Percentiles rank a stretch among this genome's conserved stretches.
Evolutionary conservation across 2,797 vertebrate species (phyloP).

Genomic region (Eremophila alpestris): DNA sequence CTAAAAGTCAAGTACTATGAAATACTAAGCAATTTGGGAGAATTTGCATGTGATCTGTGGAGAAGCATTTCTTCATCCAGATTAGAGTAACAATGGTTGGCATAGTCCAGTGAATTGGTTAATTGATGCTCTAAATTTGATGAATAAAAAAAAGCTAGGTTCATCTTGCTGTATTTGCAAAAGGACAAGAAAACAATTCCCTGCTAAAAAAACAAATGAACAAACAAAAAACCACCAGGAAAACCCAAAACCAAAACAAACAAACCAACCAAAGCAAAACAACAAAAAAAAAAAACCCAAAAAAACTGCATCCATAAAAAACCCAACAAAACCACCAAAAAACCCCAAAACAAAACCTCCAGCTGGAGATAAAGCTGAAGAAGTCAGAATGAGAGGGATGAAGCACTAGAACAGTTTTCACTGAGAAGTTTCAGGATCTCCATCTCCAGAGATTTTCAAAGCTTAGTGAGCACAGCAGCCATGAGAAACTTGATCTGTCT

Average conservation of each 20-base stretch:
- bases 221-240: not conserved
- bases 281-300: no score
- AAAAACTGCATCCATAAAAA: no score
- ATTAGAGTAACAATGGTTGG: not conserved
- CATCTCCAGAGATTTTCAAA: not conserved
- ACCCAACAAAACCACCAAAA: no score
- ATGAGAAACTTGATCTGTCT: not conserved
- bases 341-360: not conserved
- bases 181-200: not conserved
- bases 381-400: not conserved
- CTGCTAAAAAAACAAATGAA: not conserved
- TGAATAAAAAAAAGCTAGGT: not conserved
- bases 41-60: not conserved
- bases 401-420: not conserved
- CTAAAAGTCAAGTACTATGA: not conserved
- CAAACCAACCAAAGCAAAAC: not conserved
- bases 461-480: not conserved
- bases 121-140: not conserved
- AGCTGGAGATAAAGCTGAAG: not conserved
- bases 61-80: not conserved
- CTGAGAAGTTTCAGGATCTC: not conserved
- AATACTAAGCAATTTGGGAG: not conserved
- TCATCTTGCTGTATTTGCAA: not conserved
- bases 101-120: not conserved
- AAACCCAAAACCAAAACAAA: not conserved